These are phyloP conservation scores for Helicorthomorpha holstii DNA, from an alignment of 1,140 invertebrate species.

Conservation along the genomic window DNA sequence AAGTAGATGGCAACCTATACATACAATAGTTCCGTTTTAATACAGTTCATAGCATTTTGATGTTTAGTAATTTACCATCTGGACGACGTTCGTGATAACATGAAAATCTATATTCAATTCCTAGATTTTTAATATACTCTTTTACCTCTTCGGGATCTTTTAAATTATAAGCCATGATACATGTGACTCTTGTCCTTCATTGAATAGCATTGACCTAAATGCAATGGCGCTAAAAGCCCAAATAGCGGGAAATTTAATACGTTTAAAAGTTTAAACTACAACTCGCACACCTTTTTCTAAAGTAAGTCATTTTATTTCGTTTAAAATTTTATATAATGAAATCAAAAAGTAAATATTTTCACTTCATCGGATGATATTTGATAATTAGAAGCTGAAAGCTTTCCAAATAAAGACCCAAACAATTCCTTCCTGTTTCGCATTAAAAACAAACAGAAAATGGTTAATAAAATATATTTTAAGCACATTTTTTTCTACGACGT, in stretches of 20 bases:
- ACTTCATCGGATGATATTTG: too few relatives aligned
- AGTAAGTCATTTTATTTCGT: too few relatives aligned
- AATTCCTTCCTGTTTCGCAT: neutral
- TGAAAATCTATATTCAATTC: constrained; percentile 79
- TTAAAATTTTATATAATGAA: too few relatives aligned
- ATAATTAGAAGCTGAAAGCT: too few relatives aligned
- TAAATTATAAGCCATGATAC: constrained; percentile 33
- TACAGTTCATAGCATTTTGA: neutral
- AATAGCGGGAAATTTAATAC: too few relatives aligned
- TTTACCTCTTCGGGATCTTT: constrained; percentile 70
- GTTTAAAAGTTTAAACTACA: too few relatives aligned
- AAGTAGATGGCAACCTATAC: constrained; percentile 73
- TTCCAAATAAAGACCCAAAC: neutral
- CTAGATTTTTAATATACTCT: constrained; percentile 68
- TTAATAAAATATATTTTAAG: neutral
- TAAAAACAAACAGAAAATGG: neutral
- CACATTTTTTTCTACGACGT: neutral
- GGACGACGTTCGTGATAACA: constrained; percentile 67
- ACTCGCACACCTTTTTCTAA: too few relatives aligned
- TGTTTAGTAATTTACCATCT: constrained; percentile 33
- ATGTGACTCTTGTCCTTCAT: neutral
- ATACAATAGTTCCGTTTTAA: constrained; percentile 7
- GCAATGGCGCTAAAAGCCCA: too few relatives aligned
- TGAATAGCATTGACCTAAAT: too few relatives aligned
- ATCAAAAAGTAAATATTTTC: too few relatives aligned